phyloP scores from a whole-genome alignment of 2,113 vertebrate species.

The Cebus imitator region DNA sequence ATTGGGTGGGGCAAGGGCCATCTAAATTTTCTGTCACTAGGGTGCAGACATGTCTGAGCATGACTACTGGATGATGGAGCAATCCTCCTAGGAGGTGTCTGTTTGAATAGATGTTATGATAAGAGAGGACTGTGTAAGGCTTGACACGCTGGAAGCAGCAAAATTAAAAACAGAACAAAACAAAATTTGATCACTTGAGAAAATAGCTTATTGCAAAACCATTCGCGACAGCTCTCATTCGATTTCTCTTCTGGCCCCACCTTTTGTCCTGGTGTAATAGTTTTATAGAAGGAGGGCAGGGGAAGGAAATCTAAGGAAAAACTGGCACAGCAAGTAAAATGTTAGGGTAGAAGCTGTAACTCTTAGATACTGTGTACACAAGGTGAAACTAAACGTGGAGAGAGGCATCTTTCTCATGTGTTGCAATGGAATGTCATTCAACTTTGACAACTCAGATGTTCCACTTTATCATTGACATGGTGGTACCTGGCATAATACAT shows the following conservation, averaged over 20 bases:
- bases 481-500: background rate
- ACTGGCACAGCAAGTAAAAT: background rate
- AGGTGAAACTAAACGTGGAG: background rate
- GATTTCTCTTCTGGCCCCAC: background rate
- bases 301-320: background rate
- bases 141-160: background rate
- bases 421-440: background rate
- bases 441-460: background rate
- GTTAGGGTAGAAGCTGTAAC: background rate
- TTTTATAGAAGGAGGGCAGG: background rate
- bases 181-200: background rate
- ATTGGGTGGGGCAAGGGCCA: rapidly evolving
- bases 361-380: background rate
- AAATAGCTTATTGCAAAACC: background rate
- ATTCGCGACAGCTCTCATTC: background rate
- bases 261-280: background rate
- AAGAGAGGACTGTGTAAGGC: background rate
- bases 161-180: background rate
- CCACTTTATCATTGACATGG: background rate
- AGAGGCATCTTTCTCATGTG: background rate
- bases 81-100: background rate
- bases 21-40: background rate
- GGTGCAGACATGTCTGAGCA: background rate
- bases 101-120: background rate
- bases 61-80: background rate